Conservation (phyloP, 2,888 invertebrate genomes). For the Ethmia dodecea region DNA sequence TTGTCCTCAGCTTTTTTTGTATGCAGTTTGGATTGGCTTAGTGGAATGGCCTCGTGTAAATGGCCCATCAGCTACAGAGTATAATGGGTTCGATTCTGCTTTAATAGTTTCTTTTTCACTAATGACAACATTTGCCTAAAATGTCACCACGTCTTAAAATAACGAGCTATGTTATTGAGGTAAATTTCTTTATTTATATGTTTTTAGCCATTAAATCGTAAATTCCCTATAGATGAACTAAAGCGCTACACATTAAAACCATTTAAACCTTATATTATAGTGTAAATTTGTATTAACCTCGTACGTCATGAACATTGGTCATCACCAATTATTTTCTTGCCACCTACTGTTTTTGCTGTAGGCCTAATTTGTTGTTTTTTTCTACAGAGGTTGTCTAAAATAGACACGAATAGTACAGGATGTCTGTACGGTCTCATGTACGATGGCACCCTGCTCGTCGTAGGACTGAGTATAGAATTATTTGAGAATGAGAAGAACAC, state of each 20-base stretch:
- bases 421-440: conserved; percentile 87
- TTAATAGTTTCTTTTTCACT: background rate
- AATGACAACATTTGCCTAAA: conserved; percentile 36
- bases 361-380: background rate
- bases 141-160: conserved; percentile 88
- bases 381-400: conserved; percentile 80
- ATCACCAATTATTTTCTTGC: conserved; percentile 13
- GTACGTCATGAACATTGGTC: conserved; percentile 42
- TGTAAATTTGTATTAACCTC: conserved; percentile 21
- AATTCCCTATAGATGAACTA: too few relatives aligned
- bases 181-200: conserved; percentile 55
- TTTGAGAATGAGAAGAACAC: conserved; percentile 74
- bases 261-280: background rate
- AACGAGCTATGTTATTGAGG: conserved; percentile 83
- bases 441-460: conserved; percentile 82
- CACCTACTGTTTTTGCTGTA: background rate
- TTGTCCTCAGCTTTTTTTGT: too few relatives aligned
- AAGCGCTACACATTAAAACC: background rate
- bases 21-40: too few relatives aligned
- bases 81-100: too few relatives aligned
- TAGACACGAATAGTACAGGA: conserved; percentile 80
- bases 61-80: too few relatives aligned
- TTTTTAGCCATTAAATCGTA: background rate
- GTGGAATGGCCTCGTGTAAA: too few relatives aligned
- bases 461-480: conserved; percentile 82